These are phyloP conservation scores for Teleogryllus occipitalis DNA, from an alignment of 1,140 invertebrate genomes.

Conservation along the genomic window DNA sequence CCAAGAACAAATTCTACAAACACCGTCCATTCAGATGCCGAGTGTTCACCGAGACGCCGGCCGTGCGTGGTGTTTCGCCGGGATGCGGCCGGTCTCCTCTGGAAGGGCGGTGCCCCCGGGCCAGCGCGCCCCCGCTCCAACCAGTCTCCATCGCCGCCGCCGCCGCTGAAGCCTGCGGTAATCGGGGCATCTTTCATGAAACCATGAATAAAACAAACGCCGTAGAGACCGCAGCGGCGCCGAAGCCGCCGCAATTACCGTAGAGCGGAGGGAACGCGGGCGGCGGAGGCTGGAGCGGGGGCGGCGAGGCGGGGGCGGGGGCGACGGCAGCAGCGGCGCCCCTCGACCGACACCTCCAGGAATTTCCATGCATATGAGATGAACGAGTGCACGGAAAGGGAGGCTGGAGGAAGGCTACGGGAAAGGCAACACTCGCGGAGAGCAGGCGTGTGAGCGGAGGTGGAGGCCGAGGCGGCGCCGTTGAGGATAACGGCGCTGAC, in stretches of 20 bases:
- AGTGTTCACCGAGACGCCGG: background rate
- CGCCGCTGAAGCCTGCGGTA: background rate
- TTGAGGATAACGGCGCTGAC: background rate
- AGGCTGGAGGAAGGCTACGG: background rate
- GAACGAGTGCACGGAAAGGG: background rate
- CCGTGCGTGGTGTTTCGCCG: too few species aligned
- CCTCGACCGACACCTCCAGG: background rate
- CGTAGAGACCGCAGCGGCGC: background rate
- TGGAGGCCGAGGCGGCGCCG: background rate
- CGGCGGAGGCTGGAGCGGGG: too few species aligned
- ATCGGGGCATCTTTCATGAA: background rate
- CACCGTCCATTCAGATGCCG: background rate
- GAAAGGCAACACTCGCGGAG: background rate
- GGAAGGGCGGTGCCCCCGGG: too few species aligned
- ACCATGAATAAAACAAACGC: conserved; percentile 2
- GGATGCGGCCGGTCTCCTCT: too few species aligned
- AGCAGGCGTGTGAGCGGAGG: background rate
- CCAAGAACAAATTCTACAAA: background rate
- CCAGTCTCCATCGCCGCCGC: background rate
- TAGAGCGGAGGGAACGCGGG: background rate
- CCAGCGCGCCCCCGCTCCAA: background rate
- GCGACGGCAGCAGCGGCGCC: background rate
- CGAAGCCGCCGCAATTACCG: background rate
- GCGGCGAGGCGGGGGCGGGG: too few species aligned
- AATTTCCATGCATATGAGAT: conserved; percentile 1